Percentiles rank a stretch among this genome's conserved stretches.
Evolutionary conservation across 2,888 invertebrate genomes (phyloP).

Genomic region (Sarcophaga caerulescens): DNA sequence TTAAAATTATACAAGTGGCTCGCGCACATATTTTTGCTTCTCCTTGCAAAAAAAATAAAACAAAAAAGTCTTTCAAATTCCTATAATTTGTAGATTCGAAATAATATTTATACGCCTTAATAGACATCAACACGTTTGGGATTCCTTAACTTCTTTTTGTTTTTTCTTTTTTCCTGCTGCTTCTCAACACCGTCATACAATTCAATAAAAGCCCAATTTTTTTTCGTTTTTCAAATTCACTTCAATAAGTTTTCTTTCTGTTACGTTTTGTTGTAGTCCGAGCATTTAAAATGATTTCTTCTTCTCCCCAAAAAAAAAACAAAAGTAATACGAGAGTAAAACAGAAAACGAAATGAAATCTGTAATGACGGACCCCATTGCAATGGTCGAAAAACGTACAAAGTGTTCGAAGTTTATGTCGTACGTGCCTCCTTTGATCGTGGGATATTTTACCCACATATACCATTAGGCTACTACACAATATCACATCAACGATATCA

Average conservation of each 20-base stretch:
- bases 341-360: conserved; percentile 20
- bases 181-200: conserved; percentile 63
- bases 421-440: conserved; percentile 70
- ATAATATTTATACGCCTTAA: conserved; percentile 77
- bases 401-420: conserved; percentile 63
- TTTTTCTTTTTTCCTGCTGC: conserved; percentile 7
- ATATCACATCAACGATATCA: no score
- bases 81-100: conserved; percentile 70
- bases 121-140: conserved; percentile 75
- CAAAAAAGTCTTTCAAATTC: conserved; percentile 31
- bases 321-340: not conserved
- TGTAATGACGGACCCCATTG: not conserved
- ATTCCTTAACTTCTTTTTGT: conserved; percentile 3
- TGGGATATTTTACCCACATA: conserved; percentile 69
- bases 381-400: conserved; percentile 54
- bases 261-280: not conserved
- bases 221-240: conserved; percentile 12
- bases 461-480: conserved; percentile 59
- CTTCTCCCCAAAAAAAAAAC: conserved; percentile 41
- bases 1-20: conserved; percentile 72
- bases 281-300: no score
- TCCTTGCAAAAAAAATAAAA: not conserved
- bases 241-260: not conserved
- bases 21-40: conserved; percentile 62
- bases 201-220: conserved; percentile 53